A percentile compares a stretch with the other conserved stretches of the same genome.
These are phyloP conservation scores for Trissolcus brochymenae DNA, from an alignment of 2,888 invertebrate genomes.

Conservation along the genomic window DNA sequence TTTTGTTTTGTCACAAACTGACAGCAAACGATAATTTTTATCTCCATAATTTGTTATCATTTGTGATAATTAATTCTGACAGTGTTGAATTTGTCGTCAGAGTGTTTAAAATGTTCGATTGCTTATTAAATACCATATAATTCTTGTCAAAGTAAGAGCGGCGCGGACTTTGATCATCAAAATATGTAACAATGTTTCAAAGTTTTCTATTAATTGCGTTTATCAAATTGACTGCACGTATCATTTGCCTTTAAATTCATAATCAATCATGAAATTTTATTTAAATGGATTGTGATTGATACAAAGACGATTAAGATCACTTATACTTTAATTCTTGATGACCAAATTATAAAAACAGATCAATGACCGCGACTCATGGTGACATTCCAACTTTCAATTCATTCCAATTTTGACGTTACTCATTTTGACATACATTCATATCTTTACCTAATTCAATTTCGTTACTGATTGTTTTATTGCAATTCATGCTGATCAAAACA, in stretches of 20 bases:
- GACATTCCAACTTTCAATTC: conserved; percentile 41
- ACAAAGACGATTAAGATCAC: conserved; percentile 2
- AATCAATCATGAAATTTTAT: too few species aligned
- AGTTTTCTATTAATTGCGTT: too few species aligned
- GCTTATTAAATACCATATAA: neutral
- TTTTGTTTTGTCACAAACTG: conserved; percentile 41
- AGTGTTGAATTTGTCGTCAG: conserved; percentile 12
- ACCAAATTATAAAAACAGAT: conserved; percentile 40
- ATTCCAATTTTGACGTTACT: conserved; percentile 43
- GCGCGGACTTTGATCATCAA: too few species aligned
- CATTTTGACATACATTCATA: conserved; percentile 41
- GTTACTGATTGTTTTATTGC: conserved; percentile 15
- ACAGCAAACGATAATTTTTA: conserved; percentile 43
- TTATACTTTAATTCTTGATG: conserved; percentile 13
- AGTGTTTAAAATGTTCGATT: conserved; percentile 3
- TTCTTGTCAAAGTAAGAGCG: too few species aligned
- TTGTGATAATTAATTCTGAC: conserved; percentile 33
- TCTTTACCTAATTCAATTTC: conserved; percentile 36
- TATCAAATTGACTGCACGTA: too few species aligned
- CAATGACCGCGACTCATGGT: conserved; percentile 35
- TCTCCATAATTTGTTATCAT: conserved; percentile 38
- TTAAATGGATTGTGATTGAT: neutral
- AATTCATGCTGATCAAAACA: too few species aligned
- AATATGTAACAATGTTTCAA: too few species aligned
- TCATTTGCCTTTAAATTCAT: too few species aligned